Conservation (phyloP, 2,888 invertebrate species). For the Bugula neritina region DNA sequence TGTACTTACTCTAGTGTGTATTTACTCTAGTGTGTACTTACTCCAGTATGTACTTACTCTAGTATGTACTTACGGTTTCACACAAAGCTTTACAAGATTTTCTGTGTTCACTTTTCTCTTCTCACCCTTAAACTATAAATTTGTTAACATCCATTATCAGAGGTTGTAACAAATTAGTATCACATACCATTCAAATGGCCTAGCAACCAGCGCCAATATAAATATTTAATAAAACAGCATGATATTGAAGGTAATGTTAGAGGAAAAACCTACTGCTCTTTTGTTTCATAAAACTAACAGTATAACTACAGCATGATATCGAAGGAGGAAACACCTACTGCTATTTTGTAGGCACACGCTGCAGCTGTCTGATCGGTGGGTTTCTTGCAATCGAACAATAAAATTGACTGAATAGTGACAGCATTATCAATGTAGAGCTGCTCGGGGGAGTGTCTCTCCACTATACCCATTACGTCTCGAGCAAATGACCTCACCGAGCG, state of each 20-base stretch:
- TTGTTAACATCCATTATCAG: too few species aligned
- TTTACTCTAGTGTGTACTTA: too few species aligned
- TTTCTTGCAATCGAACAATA: neutral
- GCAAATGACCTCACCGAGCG: neutral
- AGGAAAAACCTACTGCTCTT: too few species aligned
- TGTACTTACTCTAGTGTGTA: too few species aligned
- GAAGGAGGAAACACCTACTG: constrained; percentile 16
- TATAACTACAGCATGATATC: too few species aligned
- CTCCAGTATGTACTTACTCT: too few species aligned
- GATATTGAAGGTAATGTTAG: too few species aligned
- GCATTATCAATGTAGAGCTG: neutral
- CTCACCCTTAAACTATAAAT: neutral
- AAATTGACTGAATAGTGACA: neutral
- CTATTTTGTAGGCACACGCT: constrained; percentile 2
- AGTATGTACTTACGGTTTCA: constrained; percentile 18
- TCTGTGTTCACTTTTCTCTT: constrained; percentile 13
- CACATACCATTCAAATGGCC: too few species aligned
- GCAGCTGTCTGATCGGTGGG: neutral
- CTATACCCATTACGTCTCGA: neutral
- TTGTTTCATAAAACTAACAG: too few species aligned
- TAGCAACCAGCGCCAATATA: too few species aligned
- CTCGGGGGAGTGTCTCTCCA: neutral
- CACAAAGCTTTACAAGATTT: constrained; percentile 5
- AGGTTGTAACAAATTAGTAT: too few species aligned
- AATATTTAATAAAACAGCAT: too few species aligned